Percentiles rank a stretch among this genome's conserved stretches.
phyloP scores from a whole-genome alignment of 2,888 invertebrate genomes.

The Acrobasis repandana region DNA sequence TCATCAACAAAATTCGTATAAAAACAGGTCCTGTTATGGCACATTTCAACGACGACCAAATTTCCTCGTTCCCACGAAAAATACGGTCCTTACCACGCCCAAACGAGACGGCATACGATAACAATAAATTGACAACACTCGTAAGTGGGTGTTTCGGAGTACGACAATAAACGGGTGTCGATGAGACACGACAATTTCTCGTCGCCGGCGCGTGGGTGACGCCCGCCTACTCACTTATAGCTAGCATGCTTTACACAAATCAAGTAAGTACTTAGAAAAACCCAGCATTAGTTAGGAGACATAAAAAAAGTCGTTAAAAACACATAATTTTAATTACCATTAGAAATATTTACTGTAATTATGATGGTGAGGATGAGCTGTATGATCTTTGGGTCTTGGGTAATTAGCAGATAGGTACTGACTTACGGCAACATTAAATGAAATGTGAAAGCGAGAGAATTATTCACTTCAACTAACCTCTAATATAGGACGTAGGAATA shows the following conservation, averaged over 20 bases:
- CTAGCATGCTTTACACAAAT: slow-evolving; percentile 6
- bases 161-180: slow-evolving; percentile 10
- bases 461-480: too few relatives aligned
- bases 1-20: background rate
- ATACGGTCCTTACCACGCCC: slow-evolving; percentile 1
- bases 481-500: too few relatives aligned
- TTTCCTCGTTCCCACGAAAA: slow-evolving; percentile 6
- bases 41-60: background rate
- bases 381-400: too few relatives aligned
- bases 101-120: slow-evolving; percentile 4
- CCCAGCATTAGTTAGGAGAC: background rate
- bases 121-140: slow-evolving; percentile 12
- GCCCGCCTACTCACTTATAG: slow-evolving; percentile 1
- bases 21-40: background rate
- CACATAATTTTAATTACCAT: too few relatives aligned
- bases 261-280: slow-evolving; percentile 6
- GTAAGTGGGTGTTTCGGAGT: background rate
- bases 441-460: too few relatives aligned
- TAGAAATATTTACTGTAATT: too few relatives aligned
- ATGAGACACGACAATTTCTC: slow-evolving; percentile 19
- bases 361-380: too few relatives aligned
- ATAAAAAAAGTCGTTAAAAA: background rate
- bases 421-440: too few relatives aligned
- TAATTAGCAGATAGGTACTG: too few relatives aligned
- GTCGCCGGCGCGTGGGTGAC: slow-evolving; percentile 19